Evolutionary conservation across 2,113 vertebrate genomes (phyloP).

Genomic region (Tetrao urogallus): DNA sequence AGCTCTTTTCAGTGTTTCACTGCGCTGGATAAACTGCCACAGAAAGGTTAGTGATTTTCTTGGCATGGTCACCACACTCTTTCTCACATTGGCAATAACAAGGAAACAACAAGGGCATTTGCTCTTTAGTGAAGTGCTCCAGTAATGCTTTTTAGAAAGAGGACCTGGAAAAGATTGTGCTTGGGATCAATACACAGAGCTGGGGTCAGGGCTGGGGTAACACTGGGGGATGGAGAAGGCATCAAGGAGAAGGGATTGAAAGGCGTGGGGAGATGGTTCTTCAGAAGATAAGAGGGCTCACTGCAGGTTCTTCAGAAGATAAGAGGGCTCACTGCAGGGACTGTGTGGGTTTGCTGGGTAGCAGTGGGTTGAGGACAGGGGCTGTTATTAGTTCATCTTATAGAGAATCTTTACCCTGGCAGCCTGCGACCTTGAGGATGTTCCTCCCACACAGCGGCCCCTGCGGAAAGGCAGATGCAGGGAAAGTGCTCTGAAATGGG

Average conservation of each 20-base stretch:
- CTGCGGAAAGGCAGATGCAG: conserved; percentile 14
- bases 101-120: conserved; percentile 52
- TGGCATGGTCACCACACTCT: neutral
- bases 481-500: neutral
- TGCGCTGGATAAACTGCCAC: neutral
- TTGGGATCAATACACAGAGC: conserved; percentile 18
- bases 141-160: conserved; percentile 16
- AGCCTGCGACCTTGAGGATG: conserved; percentile 14
- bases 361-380: neutral
- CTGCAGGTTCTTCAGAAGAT: neutral
- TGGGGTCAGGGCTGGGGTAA: conserved; percentile 5
- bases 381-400: conserved; percentile 3
- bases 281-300: neutral
- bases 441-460: neutral
- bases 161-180: conserved; percentile 1
- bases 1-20: conserved; percentile 8
- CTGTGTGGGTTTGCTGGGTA: neutral
- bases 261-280: neutral
- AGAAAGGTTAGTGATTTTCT: conserved; percentile 7
- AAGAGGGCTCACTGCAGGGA: neutral
- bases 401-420: neutral
- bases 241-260: neutral
- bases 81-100: conserved; percentile 56
- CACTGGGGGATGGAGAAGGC: neutral
- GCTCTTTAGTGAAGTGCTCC: conserved; percentile 25